These are phyloP conservation scores for Fregata magnificens DNA, from an alignment of 2,113 vertebrate genomes.

Conservation along the genomic window DNA sequence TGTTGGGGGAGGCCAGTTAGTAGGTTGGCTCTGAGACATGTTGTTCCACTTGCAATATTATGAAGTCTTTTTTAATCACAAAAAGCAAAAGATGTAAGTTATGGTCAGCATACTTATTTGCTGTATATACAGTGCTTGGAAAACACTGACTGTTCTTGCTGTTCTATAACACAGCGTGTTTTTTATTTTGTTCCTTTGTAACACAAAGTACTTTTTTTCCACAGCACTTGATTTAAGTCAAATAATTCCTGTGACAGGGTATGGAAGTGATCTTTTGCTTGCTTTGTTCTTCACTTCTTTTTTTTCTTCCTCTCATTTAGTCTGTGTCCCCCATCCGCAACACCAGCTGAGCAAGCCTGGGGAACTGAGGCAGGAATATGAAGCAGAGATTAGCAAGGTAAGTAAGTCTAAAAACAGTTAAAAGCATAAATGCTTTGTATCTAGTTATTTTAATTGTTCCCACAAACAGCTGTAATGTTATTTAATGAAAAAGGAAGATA, in stretches of 20 bases:
- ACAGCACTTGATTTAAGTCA: background rate
- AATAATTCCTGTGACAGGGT: background rate
- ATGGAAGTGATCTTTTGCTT: background rate
- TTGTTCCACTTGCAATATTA: background rate
- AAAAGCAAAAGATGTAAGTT: background rate
- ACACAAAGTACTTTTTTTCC: background rate
- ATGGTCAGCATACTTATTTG: background rate
- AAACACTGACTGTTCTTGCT: background rate
- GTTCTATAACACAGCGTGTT: rapidly evolving
- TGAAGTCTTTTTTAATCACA: background rate
- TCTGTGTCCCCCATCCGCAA: constrained; percentile 42
- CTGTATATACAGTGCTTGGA: background rate
- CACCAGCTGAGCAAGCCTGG: constrained; percentile 78
- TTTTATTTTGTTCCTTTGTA: background rate
- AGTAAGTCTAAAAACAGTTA: constrained; percentile 44
- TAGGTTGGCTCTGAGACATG: rapidly evolving
- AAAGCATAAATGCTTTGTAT: background rate
- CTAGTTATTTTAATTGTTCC: background rate
- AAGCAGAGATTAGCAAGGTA: constrained; percentile 82
- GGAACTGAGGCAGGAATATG: constrained; percentile 80
- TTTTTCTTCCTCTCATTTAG: constrained; percentile 24
- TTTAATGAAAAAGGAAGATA: background rate
- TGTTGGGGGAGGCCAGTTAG: background rate
- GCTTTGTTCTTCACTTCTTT: background rate
- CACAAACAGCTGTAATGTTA: background rate